Evolutionary conservation across 2,113 vertebrate genomes (phyloP), one percentile per base, ranked within the genome.

Genomic region (Tragelaphus buxtoni): DNA sequence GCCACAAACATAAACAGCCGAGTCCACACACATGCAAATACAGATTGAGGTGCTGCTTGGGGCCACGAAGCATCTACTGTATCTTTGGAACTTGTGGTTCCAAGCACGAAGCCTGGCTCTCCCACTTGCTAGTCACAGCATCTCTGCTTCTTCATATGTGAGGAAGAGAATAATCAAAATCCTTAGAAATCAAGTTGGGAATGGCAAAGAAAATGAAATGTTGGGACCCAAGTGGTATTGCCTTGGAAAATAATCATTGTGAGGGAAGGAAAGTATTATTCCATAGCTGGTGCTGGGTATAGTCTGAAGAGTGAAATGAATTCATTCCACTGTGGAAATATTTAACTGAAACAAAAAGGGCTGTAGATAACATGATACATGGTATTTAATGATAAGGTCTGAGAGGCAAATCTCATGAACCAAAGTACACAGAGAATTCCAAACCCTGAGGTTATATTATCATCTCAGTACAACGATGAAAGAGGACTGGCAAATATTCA

Each of bases 381-480:
- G 49, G 84, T 55, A 58, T 95, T 79, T 88, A 93, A 35, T 20
- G 17, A 18, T 12, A 22, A 91, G 26, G 14, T 35, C n/a, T 63
- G 83, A 69, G 42, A 51, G 20, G 39, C 39, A 49, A 76, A 80
- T 60, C 58, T 80, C 65, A 45, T 12, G 76, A 42, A 79, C 16
- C n/a, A 87, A 83, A 56, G 60, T 22, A 18, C 32, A 1, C 11
- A 45, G 42, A 61, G 61, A 88, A 90, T 90, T 58, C 3, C 58
- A 88, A 86, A 85, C 39, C 11, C 2, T 26, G 26, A 32, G 20
- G 11, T 77, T 80, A 9, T 61, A 32, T 85, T 91, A 55, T 86
- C 12, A 61, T 56, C 49, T 90, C 74, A 88, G 65, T 63, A 83
- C 79, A 12, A 69, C 32, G 87, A 92, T 72, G 80, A 92, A 81